Conservation (phyloP, 2,797 vertebrate genomes). For the Passerculus sandwichensis region DNA sequence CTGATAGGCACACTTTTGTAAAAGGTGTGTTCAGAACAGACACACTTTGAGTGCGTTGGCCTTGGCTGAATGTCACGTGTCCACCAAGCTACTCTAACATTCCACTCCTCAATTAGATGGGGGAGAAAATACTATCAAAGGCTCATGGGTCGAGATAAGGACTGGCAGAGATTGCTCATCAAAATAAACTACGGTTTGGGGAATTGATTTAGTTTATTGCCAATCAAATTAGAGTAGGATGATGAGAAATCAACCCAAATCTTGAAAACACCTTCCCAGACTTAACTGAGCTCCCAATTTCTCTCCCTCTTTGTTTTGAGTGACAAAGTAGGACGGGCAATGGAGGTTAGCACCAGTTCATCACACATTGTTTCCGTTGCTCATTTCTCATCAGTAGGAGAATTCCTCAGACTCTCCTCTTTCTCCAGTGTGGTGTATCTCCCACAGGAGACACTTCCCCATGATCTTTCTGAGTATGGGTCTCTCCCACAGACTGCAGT, state of each 20-base stretch:
- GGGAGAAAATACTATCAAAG: not conserved
- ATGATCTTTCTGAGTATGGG: not conserved
- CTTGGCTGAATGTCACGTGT: accelerated
- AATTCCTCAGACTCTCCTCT: not conserved
- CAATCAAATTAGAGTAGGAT: not conserved
- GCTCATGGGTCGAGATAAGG: accelerated
- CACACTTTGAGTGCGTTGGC: not conserved
- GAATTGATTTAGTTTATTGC: not conserved
- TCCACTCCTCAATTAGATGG: not conserved
- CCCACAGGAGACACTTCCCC: not conserved
- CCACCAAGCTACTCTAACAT: not conserved
- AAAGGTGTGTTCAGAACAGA: not conserved
- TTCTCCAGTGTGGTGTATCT: not conserved
- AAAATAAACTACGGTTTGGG: not conserved
- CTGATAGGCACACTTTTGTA: not conserved
- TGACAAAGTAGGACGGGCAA: accelerated
- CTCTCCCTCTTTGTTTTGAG: not conserved
- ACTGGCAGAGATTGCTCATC: not conserved
- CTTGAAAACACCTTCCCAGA: not conserved
- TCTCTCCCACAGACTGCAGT: not conserved
- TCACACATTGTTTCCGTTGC: accelerated
- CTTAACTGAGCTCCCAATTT: not conserved
- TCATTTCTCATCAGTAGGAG: not conserved
- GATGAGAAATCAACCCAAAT: not conserved
- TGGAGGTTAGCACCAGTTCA: accelerated